Evolutionary conservation across 2,797 vertebrate species (phyloP), one percentile per base, ranked within the genome.

Genomic region (Calcarius lapponicus): DNA sequence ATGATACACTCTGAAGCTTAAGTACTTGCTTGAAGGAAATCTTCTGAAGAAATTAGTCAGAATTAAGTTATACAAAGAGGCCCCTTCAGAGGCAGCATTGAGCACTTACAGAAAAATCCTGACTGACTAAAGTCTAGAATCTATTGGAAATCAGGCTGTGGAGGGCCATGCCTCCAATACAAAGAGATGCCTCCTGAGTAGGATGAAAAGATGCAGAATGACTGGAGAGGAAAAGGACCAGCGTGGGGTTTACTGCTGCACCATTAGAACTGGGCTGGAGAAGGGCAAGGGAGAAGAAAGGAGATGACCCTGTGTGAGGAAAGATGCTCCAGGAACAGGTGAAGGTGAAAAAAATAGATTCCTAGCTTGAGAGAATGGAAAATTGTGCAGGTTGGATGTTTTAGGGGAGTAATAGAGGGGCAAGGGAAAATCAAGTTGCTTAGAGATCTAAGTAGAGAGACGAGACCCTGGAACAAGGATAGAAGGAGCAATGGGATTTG

Each of bases 301-400:
- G 4, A 64, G 9, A 4, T 20, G 31, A 19, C n/a, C 19, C 10
- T 51, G 1, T 0, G 0, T 12, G 17, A 69, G 17, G 9, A 17
- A 92, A 62, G 34, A 47, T n/a, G 31, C 24, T 20, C 36, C 13
- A 62, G 51, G 24, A 28, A 12, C 5, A 31, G 5, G 8, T 32
- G 3, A 13, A 47, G 17, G 7, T 43, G 21, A 10, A 61, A 61
- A 61, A 40, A 65, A 57, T 34, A 10, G 7, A 29, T 31, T 79
- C 13, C 19, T 9, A 22, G 6, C 28, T 66, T 66, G 31, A 51
- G 36, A 78, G 13, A 83, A 29, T 24, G 45, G 69, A 66, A 73
- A 70, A 54, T 17, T 56, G 17, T 14, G 17, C 6, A 4, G 15
- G 36, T 5, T 16, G 8, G 25, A 16, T 0, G 1, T 78, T 80